Evolutionary conservation across 2,888 invertebrate species (phyloP).

Genomic region (Prenolepis imparis): DNA sequence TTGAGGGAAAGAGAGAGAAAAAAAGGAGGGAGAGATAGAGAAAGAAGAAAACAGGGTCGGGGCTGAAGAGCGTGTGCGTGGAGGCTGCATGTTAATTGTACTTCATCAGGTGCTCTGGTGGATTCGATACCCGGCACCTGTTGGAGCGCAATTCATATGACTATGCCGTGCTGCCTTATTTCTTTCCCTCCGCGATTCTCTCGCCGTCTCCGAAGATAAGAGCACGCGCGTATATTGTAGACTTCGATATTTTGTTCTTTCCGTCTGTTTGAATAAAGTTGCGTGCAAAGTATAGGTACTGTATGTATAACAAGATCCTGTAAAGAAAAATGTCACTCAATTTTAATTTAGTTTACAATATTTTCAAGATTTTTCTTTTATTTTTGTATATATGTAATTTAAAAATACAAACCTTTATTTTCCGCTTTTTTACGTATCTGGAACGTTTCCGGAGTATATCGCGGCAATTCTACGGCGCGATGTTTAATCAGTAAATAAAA

Average conservation of each 20-base stretch:
- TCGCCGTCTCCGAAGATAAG: constrained; percentile 2
- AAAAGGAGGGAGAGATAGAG: constrained; percentile 12
- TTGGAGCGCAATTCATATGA: constrained; percentile 99
- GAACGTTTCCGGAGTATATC: constrained; percentile 18
- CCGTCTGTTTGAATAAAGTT: not conserved
- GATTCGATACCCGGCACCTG: constrained; percentile 97
- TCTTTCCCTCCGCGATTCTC: not conserved
- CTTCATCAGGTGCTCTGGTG: constrained; percentile 99
- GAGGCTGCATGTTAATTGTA: constrained; percentile 98
- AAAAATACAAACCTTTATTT: not conserved
- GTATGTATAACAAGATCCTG: not conserved
- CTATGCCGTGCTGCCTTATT: constrained; percentile 82
- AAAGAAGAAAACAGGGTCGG: constrained; percentile 20
- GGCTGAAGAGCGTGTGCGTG: constrained; percentile 54
- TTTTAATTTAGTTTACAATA: not conserved
- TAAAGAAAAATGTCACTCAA: not conserved
- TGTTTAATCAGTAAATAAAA: constrained; percentile 62
- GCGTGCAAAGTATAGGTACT: not conserved
- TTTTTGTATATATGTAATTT: not conserved
- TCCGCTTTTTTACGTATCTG: not conserved
- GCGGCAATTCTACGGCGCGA: constrained; percentile 25
- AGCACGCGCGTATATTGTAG: not conserved
- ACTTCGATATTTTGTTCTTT: not conserved
- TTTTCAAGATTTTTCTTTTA: not conserved
- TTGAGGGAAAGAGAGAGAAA: not conserved